Base-by-base conservation (phyloP, 1,140 invertebrate genomes). In the Zaprionus camerounensis region DNA sequence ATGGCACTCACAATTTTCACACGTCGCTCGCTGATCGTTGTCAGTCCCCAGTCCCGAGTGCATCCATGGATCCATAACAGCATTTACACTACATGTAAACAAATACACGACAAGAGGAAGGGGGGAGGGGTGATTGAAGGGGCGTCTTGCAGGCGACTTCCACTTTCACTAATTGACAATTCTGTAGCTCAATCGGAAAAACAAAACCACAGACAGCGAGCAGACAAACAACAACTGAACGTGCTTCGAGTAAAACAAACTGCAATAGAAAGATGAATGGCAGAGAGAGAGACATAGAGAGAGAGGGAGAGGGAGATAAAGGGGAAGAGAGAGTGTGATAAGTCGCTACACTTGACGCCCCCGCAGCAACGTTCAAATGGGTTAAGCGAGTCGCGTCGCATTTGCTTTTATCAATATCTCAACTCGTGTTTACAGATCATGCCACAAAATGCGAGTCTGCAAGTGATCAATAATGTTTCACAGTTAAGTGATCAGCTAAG, bases 81-180 rank as follows among this genome's bases (percentile, higher is more conserved):
- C 67, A 55, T 61, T 78, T 76, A 46, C 41, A 78, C 66, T 80
- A 73, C 58, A 63, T 67, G 67, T 78, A 79, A 81, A 68, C 79
- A 81, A 81, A 73, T 77, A 75, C 38, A 41, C 59, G 28, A 79
- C 53, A 22, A 24, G 49, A 5, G 15, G 2, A 2, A 6, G 51
- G 28, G 53, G 31, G n/a, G 13, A 17, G 61, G n/a, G 15, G 5
- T 17, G 53, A 17, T 46, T n/a, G 12, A 57, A 49, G 15, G 3
- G n/a, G 31, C 11, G 24, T 22, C n/a, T 24, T 2, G 28, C 51
- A 41, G 26, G 56, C 15, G 26, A 86, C 82, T 84, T 76, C 81
- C 81, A 85, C 82, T 85, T 85, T 85, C 82, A 85, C 82, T 86
- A 82, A 86, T 85, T 85, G 82, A 86, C 82, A 79, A 85, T 85